A percentile compares a stretch with the other conserved stretches of the same genome.
phyloP scores from a whole-genome alignment of 2,797 vertebrate genomes.

The Amphiprion clarkii region DNA sequence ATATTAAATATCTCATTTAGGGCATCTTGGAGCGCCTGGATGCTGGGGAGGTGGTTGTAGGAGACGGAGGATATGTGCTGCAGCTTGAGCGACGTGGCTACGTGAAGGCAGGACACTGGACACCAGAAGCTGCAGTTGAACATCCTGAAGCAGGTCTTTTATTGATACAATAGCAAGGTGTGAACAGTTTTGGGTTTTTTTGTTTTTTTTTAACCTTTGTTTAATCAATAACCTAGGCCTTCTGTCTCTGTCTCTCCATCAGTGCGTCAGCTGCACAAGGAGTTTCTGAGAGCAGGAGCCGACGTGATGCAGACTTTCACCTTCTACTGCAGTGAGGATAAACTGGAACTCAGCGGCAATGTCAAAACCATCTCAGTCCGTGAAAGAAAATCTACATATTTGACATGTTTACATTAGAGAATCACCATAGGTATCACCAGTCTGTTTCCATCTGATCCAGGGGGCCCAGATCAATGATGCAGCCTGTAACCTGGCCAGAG shows the following conservation, averaged over 20 bases:
- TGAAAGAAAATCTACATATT: background rate
- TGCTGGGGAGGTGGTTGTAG: slow-evolving; percentile 89
- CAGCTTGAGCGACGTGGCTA: slow-evolving; percentile 91
- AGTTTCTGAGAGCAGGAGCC: slow-evolving; percentile 93
- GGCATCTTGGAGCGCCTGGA: slow-evolving; percentile 90
- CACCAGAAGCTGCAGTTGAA: slow-evolving; percentile 90
- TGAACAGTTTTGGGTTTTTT: no score
- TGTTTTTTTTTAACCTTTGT: background rate
- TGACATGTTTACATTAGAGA: no score
- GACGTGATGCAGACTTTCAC: slow-evolving; percentile 93
- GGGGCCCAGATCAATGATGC: slow-evolving; percentile 91
- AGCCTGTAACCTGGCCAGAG: slow-evolving; percentile 91
- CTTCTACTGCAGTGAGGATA: slow-evolving; percentile 95
- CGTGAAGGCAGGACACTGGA: slow-evolving; percentile 92
- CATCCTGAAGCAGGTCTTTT: slow-evolving; percentile 89
- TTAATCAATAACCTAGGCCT: background rate
- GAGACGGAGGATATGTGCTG: slow-evolving; percentile 92
- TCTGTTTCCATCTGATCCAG: slow-evolving; percentile 66
- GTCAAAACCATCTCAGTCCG: slow-evolving; percentile 81
- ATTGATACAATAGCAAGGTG: background rate
- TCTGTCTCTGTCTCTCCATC: slow-evolving; percentile 8
- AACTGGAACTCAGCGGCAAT: slow-evolving; percentile 92
- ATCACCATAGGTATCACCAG: no score
- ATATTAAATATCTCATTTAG: slow-evolving; percentile 59
- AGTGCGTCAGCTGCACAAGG: slow-evolving; percentile 93